These are phyloP conservation scores for Mormyrops boulengeri DNA, from an alignment of 2,797 vertebrate genomes.

Conservation along the genomic window DNA sequence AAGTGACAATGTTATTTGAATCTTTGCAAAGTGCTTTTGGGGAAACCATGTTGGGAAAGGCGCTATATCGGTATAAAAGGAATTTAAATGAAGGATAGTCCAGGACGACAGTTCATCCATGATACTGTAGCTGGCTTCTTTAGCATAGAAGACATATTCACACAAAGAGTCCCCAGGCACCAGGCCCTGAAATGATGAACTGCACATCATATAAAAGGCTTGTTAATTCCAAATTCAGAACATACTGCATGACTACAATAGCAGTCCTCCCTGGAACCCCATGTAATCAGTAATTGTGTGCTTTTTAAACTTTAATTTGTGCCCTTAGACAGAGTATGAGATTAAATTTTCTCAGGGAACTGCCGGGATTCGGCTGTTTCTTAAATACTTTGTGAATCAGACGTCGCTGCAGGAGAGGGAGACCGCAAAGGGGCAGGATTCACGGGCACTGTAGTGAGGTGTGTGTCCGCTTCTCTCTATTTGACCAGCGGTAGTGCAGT, in stretches of 20 bases:
- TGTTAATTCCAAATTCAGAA: constrained; percentile 7
- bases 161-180: not conserved
- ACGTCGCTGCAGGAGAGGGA: not conserved
- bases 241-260: not conserved
- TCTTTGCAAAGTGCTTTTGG: not conserved
- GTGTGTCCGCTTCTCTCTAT: not conserved
- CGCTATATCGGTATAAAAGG: not conserved
- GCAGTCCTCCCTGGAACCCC: not conserved
- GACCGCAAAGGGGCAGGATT: not conserved
- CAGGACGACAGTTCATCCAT: not conserved
- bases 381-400: not conserved
- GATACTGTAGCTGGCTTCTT: not conserved
- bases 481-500: not conserved
- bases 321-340: not conserved
- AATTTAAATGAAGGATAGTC: not conserved
- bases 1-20: not conserved
- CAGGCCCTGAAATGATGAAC: not conserved
- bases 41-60: not conserved
- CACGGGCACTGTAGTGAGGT: not conserved
- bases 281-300: constrained; percentile 9
- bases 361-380: not conserved
- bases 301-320: constrained; percentile 5
- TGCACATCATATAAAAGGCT: not conserved
- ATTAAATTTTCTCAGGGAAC: not conserved
- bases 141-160: not conserved